Percentiles rank a stretch among this genome's conserved stretches.
Conservation (phyloP, 2,888 invertebrate genomes). For the Omphaloscelis lunosa region DNA sequence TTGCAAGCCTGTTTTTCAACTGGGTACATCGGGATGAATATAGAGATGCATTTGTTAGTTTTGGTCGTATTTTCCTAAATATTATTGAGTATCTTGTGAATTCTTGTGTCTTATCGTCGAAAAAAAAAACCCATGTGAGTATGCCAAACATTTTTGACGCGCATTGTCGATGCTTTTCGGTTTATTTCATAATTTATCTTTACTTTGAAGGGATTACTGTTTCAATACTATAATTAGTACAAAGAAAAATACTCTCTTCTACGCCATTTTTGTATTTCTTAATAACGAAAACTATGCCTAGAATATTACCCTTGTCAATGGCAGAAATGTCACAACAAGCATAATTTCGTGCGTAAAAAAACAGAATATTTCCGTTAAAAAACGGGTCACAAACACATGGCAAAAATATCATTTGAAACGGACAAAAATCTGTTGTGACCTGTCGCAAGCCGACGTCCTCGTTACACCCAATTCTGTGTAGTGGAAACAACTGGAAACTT, state of each 20-base stretch:
- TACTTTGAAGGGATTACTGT: background rate
- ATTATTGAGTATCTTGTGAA: background rate
- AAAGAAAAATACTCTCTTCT: too few relatives aligned
- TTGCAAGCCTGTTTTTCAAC: background rate
- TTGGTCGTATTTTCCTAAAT: background rate
- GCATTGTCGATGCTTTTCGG: background rate
- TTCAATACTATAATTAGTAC: too few relatives aligned
- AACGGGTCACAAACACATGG: background rate
- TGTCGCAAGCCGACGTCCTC: conserved; percentile 27
- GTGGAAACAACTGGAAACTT: conserved; percentile 25
- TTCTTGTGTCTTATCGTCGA: background rate
- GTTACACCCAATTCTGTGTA: conserved; percentile 30
- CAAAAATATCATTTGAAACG: conserved; percentile 2
- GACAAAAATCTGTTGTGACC: conserved; percentile 17
- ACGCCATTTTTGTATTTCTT: too few relatives aligned
- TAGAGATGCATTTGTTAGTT: background rate
- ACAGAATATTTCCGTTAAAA: background rate
- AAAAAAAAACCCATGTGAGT: background rate
- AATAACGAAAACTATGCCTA: background rate
- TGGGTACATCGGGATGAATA: background rate
- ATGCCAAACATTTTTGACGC: too few relatives aligned
- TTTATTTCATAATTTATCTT: background rate
- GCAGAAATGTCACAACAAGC: background rate
- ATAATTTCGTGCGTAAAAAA: background rate
- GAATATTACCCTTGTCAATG: too few relatives aligned